These are phyloP conservation scores for Elysia crispata DNA, from an alignment of 2,888 invertebrate species.

Conservation along the genomic window DNA sequence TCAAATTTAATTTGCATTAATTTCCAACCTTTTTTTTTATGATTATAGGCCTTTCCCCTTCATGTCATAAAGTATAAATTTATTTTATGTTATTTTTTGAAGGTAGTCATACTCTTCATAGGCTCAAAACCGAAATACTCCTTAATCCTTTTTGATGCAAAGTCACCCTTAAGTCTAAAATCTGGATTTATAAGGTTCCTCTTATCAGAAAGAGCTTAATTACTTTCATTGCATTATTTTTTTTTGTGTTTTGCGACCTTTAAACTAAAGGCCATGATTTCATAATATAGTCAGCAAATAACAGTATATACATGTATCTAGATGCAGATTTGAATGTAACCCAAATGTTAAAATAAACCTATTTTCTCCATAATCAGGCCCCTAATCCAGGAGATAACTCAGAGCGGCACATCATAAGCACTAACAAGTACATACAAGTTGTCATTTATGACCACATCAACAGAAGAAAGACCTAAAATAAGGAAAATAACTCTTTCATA, in stretches of 20 bases:
- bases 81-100: too few relatives aligned
- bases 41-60: too few relatives aligned
- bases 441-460: conserved; percentile 88
- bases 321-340: too few relatives aligned
- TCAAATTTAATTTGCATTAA: too few relatives aligned
- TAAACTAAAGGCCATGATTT: background rate
- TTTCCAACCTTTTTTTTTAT: too few relatives aligned
- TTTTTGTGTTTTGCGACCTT: background rate
- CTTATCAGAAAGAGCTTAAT: too few relatives aligned
- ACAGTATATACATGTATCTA: background rate
- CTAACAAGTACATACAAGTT: conserved; percentile 85
- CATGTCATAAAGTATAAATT: too few relatives aligned
- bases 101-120: too few relatives aligned
- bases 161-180: too few relatives aligned
- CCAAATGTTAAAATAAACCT: background rate
- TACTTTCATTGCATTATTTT: background rate
- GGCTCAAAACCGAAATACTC: too few relatives aligned
- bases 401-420: conserved; percentile 82
- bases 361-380: conserved; percentile 64
- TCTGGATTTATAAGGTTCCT: too few relatives aligned
- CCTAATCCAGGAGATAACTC: conserved; percentile 83
- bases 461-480: conserved; percentile 73
- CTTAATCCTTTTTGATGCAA: too few relatives aligned
- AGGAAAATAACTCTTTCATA: background rate
- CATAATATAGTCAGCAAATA: background rate